Conservation (phyloP, 2,888 invertebrate species). For the Trimorus sp. region DNA sequence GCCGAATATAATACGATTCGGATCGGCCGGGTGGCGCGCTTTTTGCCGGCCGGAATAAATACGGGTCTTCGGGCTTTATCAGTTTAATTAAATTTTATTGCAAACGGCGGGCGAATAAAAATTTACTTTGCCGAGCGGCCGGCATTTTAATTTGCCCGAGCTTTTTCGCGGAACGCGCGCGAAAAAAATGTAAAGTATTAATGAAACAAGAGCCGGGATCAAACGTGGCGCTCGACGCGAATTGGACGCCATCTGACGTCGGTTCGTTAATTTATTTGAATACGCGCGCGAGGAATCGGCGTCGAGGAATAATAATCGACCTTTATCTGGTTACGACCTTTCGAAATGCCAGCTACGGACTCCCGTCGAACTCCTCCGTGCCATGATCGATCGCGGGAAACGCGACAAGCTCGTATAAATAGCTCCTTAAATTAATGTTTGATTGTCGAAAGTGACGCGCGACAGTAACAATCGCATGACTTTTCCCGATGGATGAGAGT, state of each 20-base stretch:
- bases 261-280: constrained; percentile 51
- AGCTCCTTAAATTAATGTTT: constrained; percentile 18
- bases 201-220: background rate
- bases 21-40: constrained; percentile 7
- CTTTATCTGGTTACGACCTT: constrained; percentile 69
- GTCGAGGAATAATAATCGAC: constrained; percentile 65
- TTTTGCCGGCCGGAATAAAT: constrained; percentile 34
- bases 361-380: constrained; percentile 31
- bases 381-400: constrained; percentile 33
- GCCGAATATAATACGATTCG: constrained; percentile 34
- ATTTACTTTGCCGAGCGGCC: background rate
- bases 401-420: constrained; percentile 36
- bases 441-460: constrained; percentile 22
- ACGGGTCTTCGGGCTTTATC: constrained; percentile 28
- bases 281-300: constrained; percentile 35
- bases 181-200: no score
- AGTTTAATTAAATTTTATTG: constrained; percentile 44
- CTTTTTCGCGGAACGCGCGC: background rate
- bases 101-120: background rate
- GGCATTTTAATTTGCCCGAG: background rate
- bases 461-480: constrained; percentile 33
- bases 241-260: constrained; percentile 6
- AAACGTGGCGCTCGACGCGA: background rate
- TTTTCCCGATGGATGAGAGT: background rate
- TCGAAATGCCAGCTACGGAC: constrained; percentile 67